Evolutionary conservation across 2,888 invertebrate species (phyloP).

Genomic region (Rhingia rostrata): DNA sequence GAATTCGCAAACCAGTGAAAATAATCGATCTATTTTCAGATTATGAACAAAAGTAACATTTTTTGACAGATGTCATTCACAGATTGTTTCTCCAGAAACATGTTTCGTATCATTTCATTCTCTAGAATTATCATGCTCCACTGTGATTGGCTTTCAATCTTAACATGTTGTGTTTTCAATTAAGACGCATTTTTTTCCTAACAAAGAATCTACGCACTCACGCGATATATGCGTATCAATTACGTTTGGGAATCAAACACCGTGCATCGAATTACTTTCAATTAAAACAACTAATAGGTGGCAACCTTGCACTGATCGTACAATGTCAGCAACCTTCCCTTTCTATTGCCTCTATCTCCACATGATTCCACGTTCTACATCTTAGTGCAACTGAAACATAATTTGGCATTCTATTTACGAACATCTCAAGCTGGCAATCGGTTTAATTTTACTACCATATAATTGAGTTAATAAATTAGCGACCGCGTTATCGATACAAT

Average conservation of each 20-base stretch:
- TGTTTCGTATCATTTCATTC: neutral
- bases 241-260: constrained; percentile 15
- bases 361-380: neutral
- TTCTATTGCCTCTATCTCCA: constrained; percentile 14
- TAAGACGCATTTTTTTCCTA: constrained; percentile 6
- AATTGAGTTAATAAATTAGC: constrained; percentile 29
- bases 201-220: neutral
- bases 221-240: constrained; percentile 20
- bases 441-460: constrained; percentile 9
- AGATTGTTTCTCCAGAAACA: neutral
- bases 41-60: neutral
- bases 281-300: constrained; percentile 42
- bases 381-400: constrained; percentile 28
- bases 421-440: constrained; percentile 9
- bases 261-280: constrained; percentile 16
- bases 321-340: constrained; percentile 58
- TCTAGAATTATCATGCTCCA: constrained; percentile 1
- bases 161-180: neutral
- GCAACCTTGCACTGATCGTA: constrained; percentile 29
- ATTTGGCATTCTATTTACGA: constrained; percentile 36
- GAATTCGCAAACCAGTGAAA: too few species aligned
- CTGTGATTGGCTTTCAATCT: constrained; percentile 5
- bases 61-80: neutral
- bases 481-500: constrained; percentile 5
- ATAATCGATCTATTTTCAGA: neutral